Evolutionary conservation across 2,797 vertebrate genomes (phyloP), one percentile per base, ranked within the genome.

Genomic region (Anguilla anguilla): DNA sequence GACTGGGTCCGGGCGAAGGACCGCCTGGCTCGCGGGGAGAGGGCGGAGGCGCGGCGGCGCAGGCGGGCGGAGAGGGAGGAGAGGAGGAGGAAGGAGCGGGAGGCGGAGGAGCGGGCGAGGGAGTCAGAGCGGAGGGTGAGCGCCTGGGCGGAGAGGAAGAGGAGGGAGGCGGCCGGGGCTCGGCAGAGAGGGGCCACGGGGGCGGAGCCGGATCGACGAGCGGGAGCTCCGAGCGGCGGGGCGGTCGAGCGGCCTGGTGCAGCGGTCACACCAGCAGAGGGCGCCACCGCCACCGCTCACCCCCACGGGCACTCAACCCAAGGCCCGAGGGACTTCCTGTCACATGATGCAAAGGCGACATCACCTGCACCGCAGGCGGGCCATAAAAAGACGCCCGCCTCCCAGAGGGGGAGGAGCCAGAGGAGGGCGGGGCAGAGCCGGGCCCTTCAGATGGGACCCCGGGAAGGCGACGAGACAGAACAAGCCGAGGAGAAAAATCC

Each of bases 91-190:
- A 69, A 13, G n/a, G 64, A 83, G 85, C 82, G 39, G 10, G 35
- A 88, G 67, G 43, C 53, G 11, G 49, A 88, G 67, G 82, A 83
- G 53, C 86, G 77, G 69, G 69, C 51, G 57, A 74, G 35, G 35
- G 85, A 79, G 46, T 88, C 88, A 22, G 88, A 88, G 77, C 74
- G 83, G 82, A 28, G 53, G 25, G 85, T 88, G 67, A 88, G 59
- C 79, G 46, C 6, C 10, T 89, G 87, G 89, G 69, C 87, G 53
- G 25, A 79, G 17, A 89, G 87, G 53, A 89, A 88, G 15, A 59
- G 28, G 15, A 46, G 17, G 59, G 82, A 64, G 17, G n/a, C n/a
- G 4, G 74, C 35, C 5, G 74, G 6, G 15, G n/a, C 28, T 72
- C 67, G 9, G n/a, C 2, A 0, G 13, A 10, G 67, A 72, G 31